phyloP scores from a whole-genome alignment of 2,797 vertebrate species.

The Manis pentadactyla region DNA sequence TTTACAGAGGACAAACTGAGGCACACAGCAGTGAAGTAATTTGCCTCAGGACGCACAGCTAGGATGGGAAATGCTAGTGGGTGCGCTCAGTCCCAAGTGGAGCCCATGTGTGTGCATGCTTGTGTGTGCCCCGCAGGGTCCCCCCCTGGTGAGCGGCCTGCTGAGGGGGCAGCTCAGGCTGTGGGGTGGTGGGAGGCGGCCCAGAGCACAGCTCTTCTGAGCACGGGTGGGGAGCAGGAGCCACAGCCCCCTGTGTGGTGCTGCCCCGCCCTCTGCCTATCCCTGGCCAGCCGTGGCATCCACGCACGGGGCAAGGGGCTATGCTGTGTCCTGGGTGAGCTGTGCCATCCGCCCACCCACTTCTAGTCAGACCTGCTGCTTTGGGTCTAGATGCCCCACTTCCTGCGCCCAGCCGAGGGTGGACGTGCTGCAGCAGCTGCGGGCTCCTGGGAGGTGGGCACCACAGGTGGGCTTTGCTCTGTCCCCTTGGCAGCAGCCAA shows the following conservation, averaged over 20 bases:
- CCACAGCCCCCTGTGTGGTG: background rate
- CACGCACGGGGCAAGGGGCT: too few relatives aligned
- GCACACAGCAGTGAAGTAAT: background rate
- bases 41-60: background rate
- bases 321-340: too few relatives aligned
- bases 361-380: too few relatives aligned
- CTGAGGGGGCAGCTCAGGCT: too few relatives aligned
- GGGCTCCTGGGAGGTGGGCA: background rate
- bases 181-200: too few relatives aligned
- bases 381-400: too few relatives aligned
- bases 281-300: too few relatives aligned
- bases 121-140: background rate
- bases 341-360: too few relatives aligned
- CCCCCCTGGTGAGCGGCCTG: background rate
- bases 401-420: background rate
- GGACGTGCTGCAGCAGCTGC: fast-evolving
- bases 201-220: background rate
- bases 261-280: background rate
- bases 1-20: too few relatives aligned
- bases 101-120: background rate
- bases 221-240: too few relatives aligned
- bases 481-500: background rate
- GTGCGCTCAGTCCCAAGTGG: background rate
- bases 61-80: background rate
- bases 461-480: background rate